Base-by-base conservation (phyloP, 2,113 vertebrate species). In the Marcusenius ussheri region DNA sequence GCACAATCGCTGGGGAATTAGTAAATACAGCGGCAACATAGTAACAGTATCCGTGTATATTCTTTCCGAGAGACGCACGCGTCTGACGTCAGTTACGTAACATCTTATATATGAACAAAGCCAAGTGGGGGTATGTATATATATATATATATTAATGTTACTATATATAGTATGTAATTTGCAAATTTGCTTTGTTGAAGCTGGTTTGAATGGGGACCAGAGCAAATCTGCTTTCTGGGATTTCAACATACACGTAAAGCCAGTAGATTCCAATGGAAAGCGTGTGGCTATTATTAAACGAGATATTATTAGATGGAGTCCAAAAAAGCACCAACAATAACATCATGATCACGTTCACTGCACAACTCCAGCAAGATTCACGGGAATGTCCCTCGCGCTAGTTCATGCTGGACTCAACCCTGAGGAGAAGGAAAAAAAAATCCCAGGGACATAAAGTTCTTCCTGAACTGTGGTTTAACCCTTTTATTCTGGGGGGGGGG, bases 1-100 rank as follows among this genome's bases (percentile, higher is more conserved):
- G 87, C 87, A 45, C 87, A 62, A 62, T 17, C 17, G 3, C 51
- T 45, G 31, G 17, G 19, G 45, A 74, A 70, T 7, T 45, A 77
- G 35, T 49, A 89, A 35, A 53, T n/a, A 83, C 47, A 45, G 11
- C 19, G 50, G 47, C 31, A 89, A 45, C 74, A 89, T 56, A 89
- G 88, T 19, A 83, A 89, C 74, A 56, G 88, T 89, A 89, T 50
- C 88, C 24, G 17, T 15, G 88, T n/a, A n/a, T 24, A 27, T 47
- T 27, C 10, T 46, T 27, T 19, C 83, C 39, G 83, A 80, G 74
- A 80, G 5, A 39, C n/a, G 17, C 35, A 84, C 9, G 8, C 45
- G 21, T 13, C 39, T 53, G 47, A 51, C 47, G n/a, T 50, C 6
- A 10, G 19, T 19, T 58, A 39, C 10, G 46, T 10, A 27, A 70